phyloP scores from a whole-genome alignment of 2,888 invertebrate species.

The Eurois occulta region DNA sequence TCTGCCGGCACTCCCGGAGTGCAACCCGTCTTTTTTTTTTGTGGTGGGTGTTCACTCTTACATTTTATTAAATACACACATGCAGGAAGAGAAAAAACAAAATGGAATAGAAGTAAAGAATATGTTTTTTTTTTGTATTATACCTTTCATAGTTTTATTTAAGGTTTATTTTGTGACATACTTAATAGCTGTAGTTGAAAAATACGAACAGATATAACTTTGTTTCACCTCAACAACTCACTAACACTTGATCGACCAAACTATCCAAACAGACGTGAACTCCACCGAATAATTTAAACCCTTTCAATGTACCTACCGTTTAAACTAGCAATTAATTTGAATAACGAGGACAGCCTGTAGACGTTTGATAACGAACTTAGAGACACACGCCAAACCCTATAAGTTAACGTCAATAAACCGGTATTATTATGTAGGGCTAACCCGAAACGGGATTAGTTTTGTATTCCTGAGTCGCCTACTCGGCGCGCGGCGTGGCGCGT shows the following conservation, averaged over 20 bases:
- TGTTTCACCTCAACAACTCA: background rate
- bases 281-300: conserved; percentile 50
- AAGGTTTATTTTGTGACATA: background rate
- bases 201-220: background rate
- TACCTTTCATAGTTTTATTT: background rate
- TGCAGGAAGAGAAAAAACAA: background rate
- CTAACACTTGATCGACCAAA: conserved; percentile 14
- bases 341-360: conserved; percentile 63
- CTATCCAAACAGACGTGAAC: conserved; percentile 23
- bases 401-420: conserved; percentile 66
- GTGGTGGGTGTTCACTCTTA: too few species aligned
- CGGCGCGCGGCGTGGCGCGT: conserved; percentile 47
- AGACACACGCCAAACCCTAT: conserved; percentile 61
- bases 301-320: conserved; percentile 49
- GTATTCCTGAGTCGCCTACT: conserved; percentile 49
- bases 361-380: conserved; percentile 63
- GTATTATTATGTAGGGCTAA: conserved; percentile 60
- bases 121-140: background rate
- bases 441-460: conserved; percentile 65
- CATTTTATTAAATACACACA: too few species aligned
- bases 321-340: conserved; percentile 64
- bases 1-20: too few species aligned
- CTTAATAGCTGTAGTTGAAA: background rate
- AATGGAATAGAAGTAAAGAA: background rate
- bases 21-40: too few species aligned